Evolutionary conservation across 2,797 vertebrate genomes (phyloP).

Genomic region (Hapalemur alaotrensis): DNA sequence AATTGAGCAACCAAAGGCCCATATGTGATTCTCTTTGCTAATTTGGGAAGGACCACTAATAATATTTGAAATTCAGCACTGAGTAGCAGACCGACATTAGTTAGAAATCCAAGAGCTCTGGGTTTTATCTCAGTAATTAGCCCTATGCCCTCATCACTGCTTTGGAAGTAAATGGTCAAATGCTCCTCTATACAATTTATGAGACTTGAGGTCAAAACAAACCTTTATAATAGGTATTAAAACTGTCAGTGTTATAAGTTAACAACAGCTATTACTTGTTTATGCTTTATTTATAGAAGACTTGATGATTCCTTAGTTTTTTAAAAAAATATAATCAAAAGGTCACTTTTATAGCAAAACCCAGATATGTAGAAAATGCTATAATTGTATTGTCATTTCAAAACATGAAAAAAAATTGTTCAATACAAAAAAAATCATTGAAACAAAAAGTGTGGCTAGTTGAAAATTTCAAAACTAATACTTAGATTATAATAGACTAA

Average conservation of each 20-base stretch:
- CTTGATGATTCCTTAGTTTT: conserved; percentile 43
- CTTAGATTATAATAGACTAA: background rate
- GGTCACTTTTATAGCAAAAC: background rate
- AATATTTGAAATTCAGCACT: background rate
- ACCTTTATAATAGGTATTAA: conserved; percentile 9
- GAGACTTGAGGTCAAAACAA: background rate
- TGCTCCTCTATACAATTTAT: background rate
- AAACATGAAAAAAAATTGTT: conserved; percentile 6
- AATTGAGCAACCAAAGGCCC: background rate
- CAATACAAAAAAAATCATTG: background rate
- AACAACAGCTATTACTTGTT: background rate
- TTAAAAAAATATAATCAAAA: background rate
- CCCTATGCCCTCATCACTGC: background rate
- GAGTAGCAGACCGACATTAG: background rate
- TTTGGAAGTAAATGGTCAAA: background rate
- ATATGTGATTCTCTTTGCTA: background rate
- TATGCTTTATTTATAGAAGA: background rate
- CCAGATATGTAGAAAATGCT: background rate
- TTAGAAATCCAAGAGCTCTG: background rate
- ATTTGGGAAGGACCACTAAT: background rate
- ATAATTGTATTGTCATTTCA: background rate
- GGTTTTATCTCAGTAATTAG: background rate
- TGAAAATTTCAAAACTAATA: conserved; percentile 25
- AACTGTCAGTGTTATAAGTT: background rate
- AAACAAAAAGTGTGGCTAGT: background rate